phyloP scores from a whole-genome alignment of 30 jellyfish, hydroid and myxozoan genomes.

The Nemopilema nomurai region DNA sequence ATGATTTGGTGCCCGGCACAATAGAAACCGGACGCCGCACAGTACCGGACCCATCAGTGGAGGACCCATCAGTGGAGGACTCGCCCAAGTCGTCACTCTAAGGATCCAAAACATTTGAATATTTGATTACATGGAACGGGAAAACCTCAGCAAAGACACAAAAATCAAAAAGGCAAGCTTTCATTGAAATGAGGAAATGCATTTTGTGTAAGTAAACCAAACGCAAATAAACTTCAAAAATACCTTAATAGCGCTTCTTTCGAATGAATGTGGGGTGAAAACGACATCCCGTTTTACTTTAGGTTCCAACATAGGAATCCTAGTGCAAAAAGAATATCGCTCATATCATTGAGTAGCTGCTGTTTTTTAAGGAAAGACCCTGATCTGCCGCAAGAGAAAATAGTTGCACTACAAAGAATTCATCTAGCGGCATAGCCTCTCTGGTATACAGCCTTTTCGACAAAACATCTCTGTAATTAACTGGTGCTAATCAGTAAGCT shows the following conservation, averaged over 20 bases:
- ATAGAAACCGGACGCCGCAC: slow-evolving; percentile 56
- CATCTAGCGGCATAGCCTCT: no score
- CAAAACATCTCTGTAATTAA: not conserved
- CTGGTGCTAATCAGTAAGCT: no score
- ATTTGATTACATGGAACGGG: no score
- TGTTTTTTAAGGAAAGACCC: no score
- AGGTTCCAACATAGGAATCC: slow-evolving; percentile 5
- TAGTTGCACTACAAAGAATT: no score
- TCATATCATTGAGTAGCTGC: no score
- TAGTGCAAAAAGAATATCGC: not conserved
- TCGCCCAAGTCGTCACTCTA: slow-evolving; percentile 67
- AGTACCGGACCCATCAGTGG: not conserved
- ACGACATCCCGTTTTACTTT: slow-evolving; percentile 8
- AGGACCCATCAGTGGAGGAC: slow-evolving; percentile 48
- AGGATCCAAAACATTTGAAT: not conserved
- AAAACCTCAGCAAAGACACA: no score
- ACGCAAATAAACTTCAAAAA: not conserved
- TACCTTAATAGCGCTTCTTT: slow-evolving; percentile 78
- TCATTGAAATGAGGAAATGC: no score
- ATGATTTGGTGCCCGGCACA: slow-evolving; percentile 67
- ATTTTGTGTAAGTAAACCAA: no score
- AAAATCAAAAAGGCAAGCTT: no score
- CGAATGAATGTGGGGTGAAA: slow-evolving; percentile 44
- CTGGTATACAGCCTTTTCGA: not conserved
- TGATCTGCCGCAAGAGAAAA: no score